phyloP scores from a whole-genome alignment of 2,797 vertebrate species.

The Pangasius larnaudii region DNA sequence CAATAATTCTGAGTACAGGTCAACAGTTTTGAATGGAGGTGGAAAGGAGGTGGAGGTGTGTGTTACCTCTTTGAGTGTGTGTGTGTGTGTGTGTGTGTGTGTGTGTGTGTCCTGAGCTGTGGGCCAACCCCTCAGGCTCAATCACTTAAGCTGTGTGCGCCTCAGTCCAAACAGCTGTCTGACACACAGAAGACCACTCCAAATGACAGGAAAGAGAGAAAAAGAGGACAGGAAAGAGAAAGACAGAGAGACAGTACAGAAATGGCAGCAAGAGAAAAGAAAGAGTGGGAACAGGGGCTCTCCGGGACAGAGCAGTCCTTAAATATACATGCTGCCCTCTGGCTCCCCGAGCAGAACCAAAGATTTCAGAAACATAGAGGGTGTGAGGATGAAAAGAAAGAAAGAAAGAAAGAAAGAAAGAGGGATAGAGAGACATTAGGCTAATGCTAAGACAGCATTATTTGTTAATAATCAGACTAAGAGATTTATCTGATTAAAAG shows the following conservation, averaged over 20 bases:
- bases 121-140: conserved; percentile 74
- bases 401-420: not conserved
- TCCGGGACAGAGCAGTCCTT: conserved; percentile 64
- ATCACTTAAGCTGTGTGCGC: conserved; percentile 79
- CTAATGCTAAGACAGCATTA: not conserved
- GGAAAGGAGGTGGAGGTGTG: not conserved
- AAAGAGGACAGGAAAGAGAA: conserved; percentile 30
- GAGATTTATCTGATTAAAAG: not conserved
- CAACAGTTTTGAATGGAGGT: not conserved
- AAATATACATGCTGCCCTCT: conserved; percentile 76
- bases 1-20: not conserved
- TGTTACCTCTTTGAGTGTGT: conserved; percentile 10
- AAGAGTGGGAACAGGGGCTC: conserved; percentile 51
- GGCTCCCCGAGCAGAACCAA: conserved; percentile 36
- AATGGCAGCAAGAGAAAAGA: conserved; percentile 22
- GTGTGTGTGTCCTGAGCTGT: conserved; percentile 55
- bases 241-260: conserved; percentile 59
- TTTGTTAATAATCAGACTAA: not conserved
- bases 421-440: not conserved
- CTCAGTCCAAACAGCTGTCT: conserved; percentile 82
- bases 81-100: conserved; percentile 32
- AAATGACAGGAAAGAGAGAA: conserved; percentile 40
- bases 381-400: not conserved
- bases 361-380: not conserved
- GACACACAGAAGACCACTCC: conserved; percentile 63